Percentiles rank a stretch among this genome's conserved stretches.
Conservation (phyloP, 2,113 vertebrate species). For the Kryptolebias marmoratus region DNA sequence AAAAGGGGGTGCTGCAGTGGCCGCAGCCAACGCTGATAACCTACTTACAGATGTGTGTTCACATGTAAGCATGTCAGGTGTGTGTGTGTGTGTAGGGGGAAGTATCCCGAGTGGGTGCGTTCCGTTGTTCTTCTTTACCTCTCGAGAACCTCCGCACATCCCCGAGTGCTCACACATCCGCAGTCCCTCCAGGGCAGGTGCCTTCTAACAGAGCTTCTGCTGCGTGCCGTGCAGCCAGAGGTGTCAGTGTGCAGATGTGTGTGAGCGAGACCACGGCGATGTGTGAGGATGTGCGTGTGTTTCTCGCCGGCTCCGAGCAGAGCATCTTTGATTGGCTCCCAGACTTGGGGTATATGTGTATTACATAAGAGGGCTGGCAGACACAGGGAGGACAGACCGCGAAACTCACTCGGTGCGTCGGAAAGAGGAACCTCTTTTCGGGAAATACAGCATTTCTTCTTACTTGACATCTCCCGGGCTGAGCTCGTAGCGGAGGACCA, state of each 20-base stretch:
- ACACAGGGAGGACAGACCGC: constrained; percentile 75
- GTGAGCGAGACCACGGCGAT: constrained; percentile 37
- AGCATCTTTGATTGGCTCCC: constrained; percentile 79
- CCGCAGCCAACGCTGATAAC: constrained; percentile 15
- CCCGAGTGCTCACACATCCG: constrained; percentile 57
- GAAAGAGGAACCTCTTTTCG: constrained; percentile 72
- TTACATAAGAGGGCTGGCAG: constrained; percentile 82
- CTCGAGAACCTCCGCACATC: constrained; percentile 32
- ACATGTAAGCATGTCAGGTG: constrained; percentile 29
- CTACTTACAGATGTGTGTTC: constrained; percentile 35
- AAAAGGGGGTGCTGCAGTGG: constrained; percentile 1
- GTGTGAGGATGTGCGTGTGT: constrained; percentile 59
- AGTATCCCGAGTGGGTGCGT: constrained; percentile 23
- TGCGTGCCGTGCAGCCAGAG: constrained; percentile 67
- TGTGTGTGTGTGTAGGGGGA: not conserved
- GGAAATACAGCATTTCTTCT: constrained; percentile 58
- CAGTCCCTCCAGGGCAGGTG: constrained; percentile 63
- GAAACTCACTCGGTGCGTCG: constrained; percentile 70
- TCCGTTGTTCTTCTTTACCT: constrained; percentile 36
- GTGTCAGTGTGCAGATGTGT: constrained; percentile 54
- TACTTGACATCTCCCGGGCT: constrained; percentile 47
- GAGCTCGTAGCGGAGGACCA: constrained; percentile 32
- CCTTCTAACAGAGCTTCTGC: constrained; percentile 61
- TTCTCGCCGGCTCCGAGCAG: constrained; percentile 69
- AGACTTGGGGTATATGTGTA: constrained; percentile 78